Evolutionary conservation across 2,797 vertebrate species (phyloP).

Genomic region (Notoglanidium macrostoma): DNA sequence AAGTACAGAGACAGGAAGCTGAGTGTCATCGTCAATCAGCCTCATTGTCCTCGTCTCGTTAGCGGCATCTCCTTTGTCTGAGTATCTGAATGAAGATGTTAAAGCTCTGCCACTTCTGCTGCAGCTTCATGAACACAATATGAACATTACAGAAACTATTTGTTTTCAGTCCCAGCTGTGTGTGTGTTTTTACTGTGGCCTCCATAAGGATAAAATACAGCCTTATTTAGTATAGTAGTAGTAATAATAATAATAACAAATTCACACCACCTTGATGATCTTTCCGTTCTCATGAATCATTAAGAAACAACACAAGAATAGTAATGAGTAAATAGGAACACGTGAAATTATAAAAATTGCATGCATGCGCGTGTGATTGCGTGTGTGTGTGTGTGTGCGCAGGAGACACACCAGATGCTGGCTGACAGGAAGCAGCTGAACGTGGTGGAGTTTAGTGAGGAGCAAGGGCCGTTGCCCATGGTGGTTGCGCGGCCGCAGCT

Average conservation of each 20-base stretch:
- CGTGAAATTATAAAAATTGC: too few relatives aligned
- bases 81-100: background rate
- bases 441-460: constrained; percentile 86
- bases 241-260: too few relatives aligned
- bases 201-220: too few relatives aligned
- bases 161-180: background rate
- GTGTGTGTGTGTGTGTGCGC: constrained; percentile 15
- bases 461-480: constrained; percentile 81
- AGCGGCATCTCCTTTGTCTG: constrained; percentile 15
- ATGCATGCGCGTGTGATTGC: too few relatives aligned
- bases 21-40: background rate
- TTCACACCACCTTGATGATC: too few relatives aligned
- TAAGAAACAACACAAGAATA: background rate
- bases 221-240: too few relatives aligned
- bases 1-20: background rate
- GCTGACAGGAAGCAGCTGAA: constrained; percentile 86
- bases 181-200: too few relatives aligned
- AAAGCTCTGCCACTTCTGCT: background rate
- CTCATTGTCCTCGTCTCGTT: background rate
- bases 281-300: too few relatives aligned
- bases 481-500: constrained; percentile 82
- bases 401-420: constrained; percentile 88
- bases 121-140: background rate
- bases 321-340: background rate
- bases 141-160: background rate